Evolutionary conservation across 2,113 vertebrate species (phyloP).

Genomic region (Caracal caracal): DNA sequence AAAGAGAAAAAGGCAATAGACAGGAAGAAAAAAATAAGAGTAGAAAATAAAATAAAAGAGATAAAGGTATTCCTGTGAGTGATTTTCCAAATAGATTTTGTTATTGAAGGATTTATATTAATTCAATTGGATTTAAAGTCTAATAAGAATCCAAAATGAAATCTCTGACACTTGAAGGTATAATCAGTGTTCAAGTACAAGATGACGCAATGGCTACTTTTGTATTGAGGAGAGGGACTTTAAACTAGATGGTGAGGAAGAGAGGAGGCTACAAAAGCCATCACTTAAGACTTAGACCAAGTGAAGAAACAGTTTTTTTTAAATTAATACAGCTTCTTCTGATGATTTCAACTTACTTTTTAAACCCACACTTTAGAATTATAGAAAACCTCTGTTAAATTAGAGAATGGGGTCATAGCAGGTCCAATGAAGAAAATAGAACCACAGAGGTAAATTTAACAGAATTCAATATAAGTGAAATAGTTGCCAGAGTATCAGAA

Average conservation of each 20-base stretch:
- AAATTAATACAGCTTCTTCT: constrained; percentile 51
- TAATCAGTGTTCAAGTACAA: constrained; percentile 51
- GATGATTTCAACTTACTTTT: constrained; percentile 44
- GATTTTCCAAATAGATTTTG: constrained; percentile 71
- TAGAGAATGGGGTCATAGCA: background rate
- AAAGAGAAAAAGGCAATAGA: constrained; percentile 69
- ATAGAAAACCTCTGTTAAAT: constrained; percentile 42
- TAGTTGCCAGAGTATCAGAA: background rate
- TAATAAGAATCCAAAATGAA: constrained; percentile 69
- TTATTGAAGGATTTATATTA: constrained; percentile 65
- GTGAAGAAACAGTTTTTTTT: constrained; percentile 43
- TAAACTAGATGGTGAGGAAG: constrained; percentile 9
- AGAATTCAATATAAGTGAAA: constrained; percentile 20
- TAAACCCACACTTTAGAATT: constrained; percentile 21
- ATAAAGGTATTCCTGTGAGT: constrained; percentile 63
- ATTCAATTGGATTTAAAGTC: constrained; percentile 65
- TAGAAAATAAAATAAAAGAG: constrained; percentile 63
- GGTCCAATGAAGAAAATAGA: background rate
- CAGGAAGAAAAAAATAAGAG: constrained; percentile 56
- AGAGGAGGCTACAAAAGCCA: constrained; percentile 16
- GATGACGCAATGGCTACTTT: constrained; percentile 34
- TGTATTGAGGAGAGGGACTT: constrained; percentile 48
- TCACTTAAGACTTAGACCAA: constrained; percentile 60
- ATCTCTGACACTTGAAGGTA: constrained; percentile 60
- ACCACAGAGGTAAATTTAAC: background rate